These are phyloP conservation scores for Eristalis arbustorum DNA, from an alignment of 2,888 invertebrate genomes.

Conservation along the genomic window DNA sequence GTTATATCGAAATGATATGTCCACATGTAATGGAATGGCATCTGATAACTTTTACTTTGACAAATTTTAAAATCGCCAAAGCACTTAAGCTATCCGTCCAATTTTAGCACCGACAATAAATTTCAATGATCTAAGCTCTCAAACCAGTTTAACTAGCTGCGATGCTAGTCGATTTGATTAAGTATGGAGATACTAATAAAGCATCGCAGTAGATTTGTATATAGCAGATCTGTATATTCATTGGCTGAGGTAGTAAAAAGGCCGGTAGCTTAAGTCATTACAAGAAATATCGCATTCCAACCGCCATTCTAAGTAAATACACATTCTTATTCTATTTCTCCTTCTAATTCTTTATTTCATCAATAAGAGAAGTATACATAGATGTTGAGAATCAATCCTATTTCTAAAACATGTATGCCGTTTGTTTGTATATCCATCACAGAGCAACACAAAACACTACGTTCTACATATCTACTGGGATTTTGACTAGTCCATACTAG, in stretches of 20 bases:
- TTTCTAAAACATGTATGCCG: too few relatives aligned
- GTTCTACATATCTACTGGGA: too few relatives aligned
- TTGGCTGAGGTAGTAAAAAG: background rate
- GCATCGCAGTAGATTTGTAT: background rate
- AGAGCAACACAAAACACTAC: too few relatives aligned
- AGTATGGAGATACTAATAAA: background rate
- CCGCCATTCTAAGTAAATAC: background rate
- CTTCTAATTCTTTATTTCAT: background rate
- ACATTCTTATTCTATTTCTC: background rate
- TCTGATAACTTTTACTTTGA: background rate
- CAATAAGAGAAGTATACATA: background rate
- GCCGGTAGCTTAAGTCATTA: background rate
- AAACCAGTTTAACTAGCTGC: background rate
- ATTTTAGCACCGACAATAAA: background rate
- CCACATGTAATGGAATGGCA: background rate
- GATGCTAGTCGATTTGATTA: background rate
- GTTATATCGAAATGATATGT: background rate
- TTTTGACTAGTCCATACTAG: too few relatives aligned
- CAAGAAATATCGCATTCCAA: background rate
- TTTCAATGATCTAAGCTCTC: background rate
- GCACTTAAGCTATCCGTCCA: background rate
- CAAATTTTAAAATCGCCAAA: background rate
- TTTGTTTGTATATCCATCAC: too few relatives aligned
- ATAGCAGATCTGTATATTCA: background rate
- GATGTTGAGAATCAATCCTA: background rate